Conservation (phyloP, 1,140 invertebrate genomes). For the Tetramorium alpestre region DNA sequence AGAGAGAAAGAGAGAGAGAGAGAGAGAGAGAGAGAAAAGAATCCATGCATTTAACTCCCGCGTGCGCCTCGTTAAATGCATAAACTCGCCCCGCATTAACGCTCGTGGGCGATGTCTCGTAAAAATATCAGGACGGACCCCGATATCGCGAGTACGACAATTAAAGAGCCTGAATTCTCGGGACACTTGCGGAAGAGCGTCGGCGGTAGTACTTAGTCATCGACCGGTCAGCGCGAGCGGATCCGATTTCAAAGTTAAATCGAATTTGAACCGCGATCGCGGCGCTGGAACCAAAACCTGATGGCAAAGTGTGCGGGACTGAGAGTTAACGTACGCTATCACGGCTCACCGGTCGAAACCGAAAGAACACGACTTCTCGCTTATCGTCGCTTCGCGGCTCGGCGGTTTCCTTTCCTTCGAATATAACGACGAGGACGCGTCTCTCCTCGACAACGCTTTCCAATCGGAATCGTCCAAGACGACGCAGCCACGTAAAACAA, state of each 20-base stretch:
- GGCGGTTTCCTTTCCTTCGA: not conserved
- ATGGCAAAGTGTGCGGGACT: slow-evolving; percentile 12
- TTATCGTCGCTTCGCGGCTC: slow-evolving; percentile 33
- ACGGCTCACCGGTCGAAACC: slow-evolving; percentile 12
- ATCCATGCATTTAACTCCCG: slow-evolving; percentile 11
- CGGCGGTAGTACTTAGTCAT: slow-evolving; percentile 5
- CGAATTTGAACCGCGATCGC: slow-evolving; percentile 60
- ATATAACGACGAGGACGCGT: not conserved
- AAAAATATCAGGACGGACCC: slow-evolving; percentile 15
- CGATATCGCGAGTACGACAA: slow-evolving; percentile 21
- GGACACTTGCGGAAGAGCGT: not conserved
- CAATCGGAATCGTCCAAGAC: slow-evolving; percentile 29
- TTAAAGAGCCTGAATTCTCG: slow-evolving; percentile 20
- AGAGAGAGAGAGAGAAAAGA: too few species aligned
- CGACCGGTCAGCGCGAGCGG: slow-evolving; percentile 44
- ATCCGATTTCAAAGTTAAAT: slow-evolving; percentile 61
- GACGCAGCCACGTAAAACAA: slow-evolving; percentile 13
- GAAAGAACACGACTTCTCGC: slow-evolving; percentile 61
- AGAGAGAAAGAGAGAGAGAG: too few species aligned
- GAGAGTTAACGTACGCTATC: slow-evolving; percentile 50
- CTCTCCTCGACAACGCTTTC: slow-evolving; percentile 40
- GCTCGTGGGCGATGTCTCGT: slow-evolving; percentile 27
- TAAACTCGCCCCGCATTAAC: slow-evolving; percentile 40
- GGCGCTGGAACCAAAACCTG: slow-evolving; percentile 37
- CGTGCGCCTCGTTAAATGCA: slow-evolving; percentile 26